Conservation (phyloP, 2,888 invertebrate species). For the Oasisia sp. region DNA sequence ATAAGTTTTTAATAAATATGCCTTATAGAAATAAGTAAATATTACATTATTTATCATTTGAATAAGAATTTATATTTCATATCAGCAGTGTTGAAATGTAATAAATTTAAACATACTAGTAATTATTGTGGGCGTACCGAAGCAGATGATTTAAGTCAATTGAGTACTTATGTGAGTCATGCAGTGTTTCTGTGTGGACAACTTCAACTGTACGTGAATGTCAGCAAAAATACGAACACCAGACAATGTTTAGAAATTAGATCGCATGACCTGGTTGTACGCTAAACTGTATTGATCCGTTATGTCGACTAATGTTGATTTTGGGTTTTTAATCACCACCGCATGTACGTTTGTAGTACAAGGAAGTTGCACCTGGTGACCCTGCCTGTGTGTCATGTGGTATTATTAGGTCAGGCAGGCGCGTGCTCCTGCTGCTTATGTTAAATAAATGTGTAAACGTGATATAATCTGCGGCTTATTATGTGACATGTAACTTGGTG, state of each 20-base stretch:
- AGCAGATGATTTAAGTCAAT: not conserved
- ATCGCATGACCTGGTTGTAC: not conserved
- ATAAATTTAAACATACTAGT: not conserved
- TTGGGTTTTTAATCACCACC: not conserved
- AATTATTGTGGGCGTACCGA: not conserved
- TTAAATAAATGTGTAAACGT: constrained; percentile 1
- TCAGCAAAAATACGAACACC: not conserved
- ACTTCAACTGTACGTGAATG: not conserved
- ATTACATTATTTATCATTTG: not conserved
- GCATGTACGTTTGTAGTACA: not conserved
- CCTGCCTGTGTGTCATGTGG: not conserved
- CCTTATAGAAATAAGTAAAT: not conserved
- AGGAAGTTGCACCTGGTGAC: not conserved
- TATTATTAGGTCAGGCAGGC: not conserved
- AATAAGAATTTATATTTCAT: not conserved
- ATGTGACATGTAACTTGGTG: not conserved
- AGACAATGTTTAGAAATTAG: not conserved
- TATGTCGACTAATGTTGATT: not conserved
- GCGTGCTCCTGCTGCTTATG: not conserved
- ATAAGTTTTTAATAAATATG: not conserved
- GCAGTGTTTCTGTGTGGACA: not conserved
- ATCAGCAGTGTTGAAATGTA: not conserved
- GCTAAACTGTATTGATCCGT: not conserved
- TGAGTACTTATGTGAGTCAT: not conserved
- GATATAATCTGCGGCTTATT: not conserved